Conservation (phyloP, 2,888 invertebrate genomes). For the Creontiades dilutus region DNA sequence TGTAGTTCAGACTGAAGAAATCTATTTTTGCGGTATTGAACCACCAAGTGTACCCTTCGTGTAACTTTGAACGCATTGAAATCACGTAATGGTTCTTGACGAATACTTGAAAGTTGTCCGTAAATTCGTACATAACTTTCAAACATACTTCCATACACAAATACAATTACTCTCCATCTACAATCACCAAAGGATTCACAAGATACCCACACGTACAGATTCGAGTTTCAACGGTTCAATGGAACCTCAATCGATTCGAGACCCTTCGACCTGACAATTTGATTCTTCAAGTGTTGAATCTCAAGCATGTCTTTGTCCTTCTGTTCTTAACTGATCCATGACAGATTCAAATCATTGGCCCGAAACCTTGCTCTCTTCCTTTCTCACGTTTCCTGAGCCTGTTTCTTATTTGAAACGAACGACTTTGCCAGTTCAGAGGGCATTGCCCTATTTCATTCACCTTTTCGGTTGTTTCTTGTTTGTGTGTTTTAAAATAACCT, state of each 20-base stretch:
- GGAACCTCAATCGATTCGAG: slow-evolving; percentile 3
- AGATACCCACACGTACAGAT: no score
- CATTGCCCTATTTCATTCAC: neutral
- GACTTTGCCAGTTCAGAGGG: neutral
- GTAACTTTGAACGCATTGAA: no score
- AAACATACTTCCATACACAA: no score
- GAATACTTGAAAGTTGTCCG: no score
- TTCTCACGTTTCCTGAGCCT: slow-evolving; percentile 21
- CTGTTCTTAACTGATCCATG: slow-evolving; percentile 42
- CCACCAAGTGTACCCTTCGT: no score
- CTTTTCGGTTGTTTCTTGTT: neutral
- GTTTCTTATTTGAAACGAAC: slow-evolving; percentile 15
- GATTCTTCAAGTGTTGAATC: slow-evolving; percentile 21
- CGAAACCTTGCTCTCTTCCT: slow-evolving; percentile 15
- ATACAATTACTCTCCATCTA: no score
- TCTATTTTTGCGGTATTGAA: no score
- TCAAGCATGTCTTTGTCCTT: slow-evolving; percentile 27
- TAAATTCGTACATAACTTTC: no score
- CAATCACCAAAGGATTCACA: no score
- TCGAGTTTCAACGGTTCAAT: neutral
- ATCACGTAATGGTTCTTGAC: no score
- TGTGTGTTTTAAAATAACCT: no score
- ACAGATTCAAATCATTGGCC: slow-evolving; percentile 39
- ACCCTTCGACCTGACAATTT: slow-evolving; percentile 6
- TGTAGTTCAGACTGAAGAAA: no score